Evolutionary conservation across 2,797 vertebrate genomes (phyloP), one percentile per base, ranked within the genome.

Genomic region (Poecile montanus): DNA sequence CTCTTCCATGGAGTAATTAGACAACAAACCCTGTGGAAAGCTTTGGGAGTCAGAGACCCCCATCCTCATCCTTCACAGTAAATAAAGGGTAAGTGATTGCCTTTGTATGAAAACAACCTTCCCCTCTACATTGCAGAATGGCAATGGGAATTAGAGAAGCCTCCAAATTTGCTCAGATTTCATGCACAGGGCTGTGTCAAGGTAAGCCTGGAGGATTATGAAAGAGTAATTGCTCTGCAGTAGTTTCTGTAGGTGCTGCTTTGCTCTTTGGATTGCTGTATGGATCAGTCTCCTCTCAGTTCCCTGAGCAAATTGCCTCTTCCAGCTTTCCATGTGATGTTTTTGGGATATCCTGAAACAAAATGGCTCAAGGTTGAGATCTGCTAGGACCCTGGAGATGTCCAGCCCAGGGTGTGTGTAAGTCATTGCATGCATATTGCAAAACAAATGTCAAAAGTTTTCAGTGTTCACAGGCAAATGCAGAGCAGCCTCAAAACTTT

Each of bases 1-100:
- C 79, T 93, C 82, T 93, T 91, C 93, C 22, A 2, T 68, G 45
- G 63, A 92, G 88, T 91, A 97, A 95, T 97, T 94, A 94, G 54
- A 70, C 91, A 94, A 82, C 74, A 96, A 95, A 94, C 81, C 58
- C 87, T 95, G 82, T 76, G 91, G 93, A 91, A 94, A 94, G 94
- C 92, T 89, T 56, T 96, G 96, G 95, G 95, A 97, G 42, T 26
- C 79, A 8, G 25, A 84, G 51, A 78, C 67, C 53, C 71, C 34
- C 0, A 0, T 71, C 63, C 63, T 92, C 79, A 96, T 90, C 79
- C 76, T 95, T 95, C 91, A 79, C 63, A 93, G 95, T 88, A 96
- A 96, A 97, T 91, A 96, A 89, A 85, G 92, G 66, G 40, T 89
- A 94, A 95, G 85, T 32, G 73, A 92, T 88, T 66, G 77, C 66